phyloP scores from a whole-genome alignment of 2,113 vertebrate genomes.

The Octodon degus region DNA sequence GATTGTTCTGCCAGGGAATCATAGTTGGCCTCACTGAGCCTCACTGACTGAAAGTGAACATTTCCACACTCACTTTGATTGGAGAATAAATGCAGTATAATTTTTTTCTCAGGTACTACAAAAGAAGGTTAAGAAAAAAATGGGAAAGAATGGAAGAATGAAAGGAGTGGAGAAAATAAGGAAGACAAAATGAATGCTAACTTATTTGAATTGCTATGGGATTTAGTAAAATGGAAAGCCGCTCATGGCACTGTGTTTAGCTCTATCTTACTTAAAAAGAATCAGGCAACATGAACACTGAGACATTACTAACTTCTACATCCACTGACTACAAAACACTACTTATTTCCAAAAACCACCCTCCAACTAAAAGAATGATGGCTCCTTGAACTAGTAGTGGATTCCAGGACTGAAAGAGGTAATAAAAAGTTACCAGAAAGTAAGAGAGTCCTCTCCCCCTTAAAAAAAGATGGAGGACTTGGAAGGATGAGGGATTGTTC shows the following conservation, averaged over 20 bases:
- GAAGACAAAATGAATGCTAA: neutral
- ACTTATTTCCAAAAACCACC: constrained; percentile 2
- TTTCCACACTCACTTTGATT: neutral
- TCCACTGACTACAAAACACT: neutral
- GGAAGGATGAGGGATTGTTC: neutral
- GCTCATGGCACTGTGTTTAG: neutral
- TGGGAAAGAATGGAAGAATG: neutral
- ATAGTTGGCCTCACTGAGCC: neutral
- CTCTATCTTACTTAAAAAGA: neutral
- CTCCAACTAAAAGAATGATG: neutral
- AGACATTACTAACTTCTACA: neutral
- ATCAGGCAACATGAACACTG: neutral
- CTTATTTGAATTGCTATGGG: neutral
- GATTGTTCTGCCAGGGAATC: neutral
- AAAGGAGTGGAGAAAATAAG: neutral
- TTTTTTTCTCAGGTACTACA: constrained; percentile 5
- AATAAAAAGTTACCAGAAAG: neutral
- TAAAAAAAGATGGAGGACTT: neutral
- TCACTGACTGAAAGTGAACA: neutral
- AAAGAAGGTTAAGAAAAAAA: neutral
- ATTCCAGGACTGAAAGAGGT: neutral
- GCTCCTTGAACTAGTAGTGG: neutral
- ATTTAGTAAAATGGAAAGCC: neutral
- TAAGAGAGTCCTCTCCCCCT: neutral
- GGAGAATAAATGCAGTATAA: constrained; percentile 6